A percentile compares a stretch with the other conserved stretches of the same genome.
These are phyloP conservation scores for Sebastes ruberrimus DNA, from an alignment of 2,797 vertebrate species.

Conservation along the genomic window DNA sequence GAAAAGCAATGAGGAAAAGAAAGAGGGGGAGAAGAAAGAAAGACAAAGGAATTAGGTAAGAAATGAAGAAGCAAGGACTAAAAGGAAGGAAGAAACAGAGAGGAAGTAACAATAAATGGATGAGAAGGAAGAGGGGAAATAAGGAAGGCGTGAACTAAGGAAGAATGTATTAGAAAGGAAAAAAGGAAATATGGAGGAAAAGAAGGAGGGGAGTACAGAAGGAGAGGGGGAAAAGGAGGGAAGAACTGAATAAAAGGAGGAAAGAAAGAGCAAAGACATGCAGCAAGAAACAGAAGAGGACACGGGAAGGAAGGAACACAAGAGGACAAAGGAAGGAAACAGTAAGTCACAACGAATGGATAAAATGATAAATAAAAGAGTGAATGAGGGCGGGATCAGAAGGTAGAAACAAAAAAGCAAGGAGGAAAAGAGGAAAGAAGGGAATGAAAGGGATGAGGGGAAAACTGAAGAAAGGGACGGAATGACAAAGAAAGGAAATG, in stretches of 20 bases:
- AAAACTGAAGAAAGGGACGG: neutral
- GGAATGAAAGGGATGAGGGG: neutral
- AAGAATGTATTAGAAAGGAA: neutral
- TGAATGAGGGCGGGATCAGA: neutral
- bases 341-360: neutral
- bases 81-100: neutral
- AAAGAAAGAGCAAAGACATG: neutral
- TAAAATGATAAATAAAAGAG: neutral
- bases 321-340: neutral
- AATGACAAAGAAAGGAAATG: neutral
- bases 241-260: neutral
- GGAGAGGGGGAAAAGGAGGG: neutral
- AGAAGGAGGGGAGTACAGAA: neutral
- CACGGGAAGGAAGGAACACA: neutral
- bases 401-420: neutral
- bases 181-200: neutral
- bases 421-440: too few species aligned
- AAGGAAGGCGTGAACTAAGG: neutral
- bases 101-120: neutral
- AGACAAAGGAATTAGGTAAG: neutral
- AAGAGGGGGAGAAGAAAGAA: too few species aligned
- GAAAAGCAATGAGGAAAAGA: neutral
- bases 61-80: neutral
- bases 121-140: neutral
- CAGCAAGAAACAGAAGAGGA: neutral